Conservation (phyloP, 2,113 vertebrate genomes). For the Sander lucioperca region DNA sequence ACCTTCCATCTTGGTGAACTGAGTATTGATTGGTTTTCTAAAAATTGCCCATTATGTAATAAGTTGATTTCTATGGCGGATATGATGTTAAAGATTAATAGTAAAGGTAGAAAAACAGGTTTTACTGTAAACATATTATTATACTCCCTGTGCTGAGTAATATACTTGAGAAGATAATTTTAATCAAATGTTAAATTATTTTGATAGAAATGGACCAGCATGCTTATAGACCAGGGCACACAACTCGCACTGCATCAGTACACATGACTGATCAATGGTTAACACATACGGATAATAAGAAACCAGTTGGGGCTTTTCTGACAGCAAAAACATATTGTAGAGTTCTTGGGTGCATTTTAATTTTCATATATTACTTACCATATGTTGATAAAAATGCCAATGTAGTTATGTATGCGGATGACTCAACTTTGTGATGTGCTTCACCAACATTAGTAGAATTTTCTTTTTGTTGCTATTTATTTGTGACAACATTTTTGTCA, state of each 20-base stretch:
- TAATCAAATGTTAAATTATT: no score
- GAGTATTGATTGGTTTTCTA: constrained; percentile 7
- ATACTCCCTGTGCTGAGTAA: no score
- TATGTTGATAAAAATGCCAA: not conserved
- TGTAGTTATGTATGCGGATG: not conserved
- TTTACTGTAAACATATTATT: not conserved
- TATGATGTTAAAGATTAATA: not conserved
- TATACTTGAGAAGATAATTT: no score
- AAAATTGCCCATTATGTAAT: not conserved
- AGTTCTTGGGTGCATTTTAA: not conserved
- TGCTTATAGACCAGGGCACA: no score
- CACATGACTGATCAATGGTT: no score
- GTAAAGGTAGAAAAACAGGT: not conserved
- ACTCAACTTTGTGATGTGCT: no score
- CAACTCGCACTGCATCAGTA: no score
- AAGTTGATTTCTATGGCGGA: not conserved
- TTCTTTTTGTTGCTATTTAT: not conserved
- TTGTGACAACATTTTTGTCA: not conserved
- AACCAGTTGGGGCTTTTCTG: not conserved
- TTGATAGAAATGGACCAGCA: no score
- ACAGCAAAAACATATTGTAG: not conserved
- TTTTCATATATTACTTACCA: not conserved
- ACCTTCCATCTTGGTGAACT: not conserved
- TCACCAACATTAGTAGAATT: no score
- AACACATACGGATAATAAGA: not conserved